These are phyloP conservation scores for Antitype chi DNA, from an alignment of 2,888 invertebrate species.

Conservation along the genomic window DNA sequence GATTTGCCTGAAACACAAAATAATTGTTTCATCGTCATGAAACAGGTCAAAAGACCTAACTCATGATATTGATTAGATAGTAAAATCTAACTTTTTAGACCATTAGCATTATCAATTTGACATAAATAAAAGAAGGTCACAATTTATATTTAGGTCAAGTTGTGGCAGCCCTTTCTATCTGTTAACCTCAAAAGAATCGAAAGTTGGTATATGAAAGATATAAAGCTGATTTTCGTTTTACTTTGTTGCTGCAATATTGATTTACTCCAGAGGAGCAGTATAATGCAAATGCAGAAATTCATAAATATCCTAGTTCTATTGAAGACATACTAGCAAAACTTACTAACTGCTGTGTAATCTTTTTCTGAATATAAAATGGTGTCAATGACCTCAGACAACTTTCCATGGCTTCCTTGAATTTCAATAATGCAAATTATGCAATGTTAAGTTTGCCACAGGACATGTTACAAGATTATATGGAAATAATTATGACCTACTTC, in stretches of 20 bases:
- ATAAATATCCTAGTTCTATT: conserved; percentile 3
- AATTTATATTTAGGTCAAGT: conserved; percentile 14
- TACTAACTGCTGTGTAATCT: neutral
- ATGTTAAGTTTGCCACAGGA: neutral
- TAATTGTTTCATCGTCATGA: neutral
- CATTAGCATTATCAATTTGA: conserved; percentile 18
- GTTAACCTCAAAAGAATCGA: conserved; percentile 19
- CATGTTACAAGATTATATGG: neutral
- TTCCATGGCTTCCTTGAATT: conserved; percentile 11
- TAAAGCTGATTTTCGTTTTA: neutral
- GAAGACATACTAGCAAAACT: neutral
- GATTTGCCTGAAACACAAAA: neutral
- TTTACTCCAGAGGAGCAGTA: neutral
- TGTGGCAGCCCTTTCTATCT: conserved; percentile 6
- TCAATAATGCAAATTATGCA: neutral
- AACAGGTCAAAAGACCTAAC: neutral
- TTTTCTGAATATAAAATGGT: neutral
- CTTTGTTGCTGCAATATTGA: conserved; percentile 1
- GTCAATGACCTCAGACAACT: neutral
- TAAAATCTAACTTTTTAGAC: neutral
- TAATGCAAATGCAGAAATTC: neutral
- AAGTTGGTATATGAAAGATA: neutral
- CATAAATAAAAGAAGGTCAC: conserved; percentile 25
- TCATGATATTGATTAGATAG: conserved; percentile 3
- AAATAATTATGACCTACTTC: neutral